Conservation (phyloP, 2,797 vertebrate species). For the Tapirus indicus region DNA sequence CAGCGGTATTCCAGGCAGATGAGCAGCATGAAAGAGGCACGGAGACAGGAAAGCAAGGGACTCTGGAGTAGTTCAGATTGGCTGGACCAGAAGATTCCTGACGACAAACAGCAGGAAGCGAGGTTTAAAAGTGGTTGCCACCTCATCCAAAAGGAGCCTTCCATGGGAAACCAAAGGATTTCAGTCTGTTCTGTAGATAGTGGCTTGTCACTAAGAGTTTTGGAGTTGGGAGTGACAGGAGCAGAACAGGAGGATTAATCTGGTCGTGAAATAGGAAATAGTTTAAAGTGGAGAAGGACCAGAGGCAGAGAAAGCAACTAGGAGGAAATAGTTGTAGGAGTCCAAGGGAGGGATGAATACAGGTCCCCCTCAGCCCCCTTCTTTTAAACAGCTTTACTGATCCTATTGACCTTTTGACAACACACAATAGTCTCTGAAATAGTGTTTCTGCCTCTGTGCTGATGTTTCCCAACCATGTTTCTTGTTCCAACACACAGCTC, state of each 20-base stretch:
- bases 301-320: background rate
- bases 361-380: background rate
- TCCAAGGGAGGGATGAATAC: background rate
- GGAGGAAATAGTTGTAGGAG: background rate
- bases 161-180: constrained; percentile 15
- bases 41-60: background rate
- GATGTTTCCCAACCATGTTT: constrained; percentile 10
- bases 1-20: background rate
- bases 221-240: background rate
- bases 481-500: background rate
- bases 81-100: background rate
- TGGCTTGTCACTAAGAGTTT: background rate
- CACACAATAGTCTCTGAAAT: background rate
- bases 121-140: background rate
- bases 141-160: background rate
- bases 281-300: background rate
- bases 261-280: constrained; percentile 31
- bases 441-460: background rate
- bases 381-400: background rate
- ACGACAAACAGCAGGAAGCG: background rate
- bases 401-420: background rate
- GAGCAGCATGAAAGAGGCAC: background rate
- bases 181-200: background rate
- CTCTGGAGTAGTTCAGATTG: background rate
- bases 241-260: constrained; percentile 4